phyloP scores from a whole-genome alignment of 2,113 vertebrate genomes.

The Pristiophorus japonicus region DNA sequence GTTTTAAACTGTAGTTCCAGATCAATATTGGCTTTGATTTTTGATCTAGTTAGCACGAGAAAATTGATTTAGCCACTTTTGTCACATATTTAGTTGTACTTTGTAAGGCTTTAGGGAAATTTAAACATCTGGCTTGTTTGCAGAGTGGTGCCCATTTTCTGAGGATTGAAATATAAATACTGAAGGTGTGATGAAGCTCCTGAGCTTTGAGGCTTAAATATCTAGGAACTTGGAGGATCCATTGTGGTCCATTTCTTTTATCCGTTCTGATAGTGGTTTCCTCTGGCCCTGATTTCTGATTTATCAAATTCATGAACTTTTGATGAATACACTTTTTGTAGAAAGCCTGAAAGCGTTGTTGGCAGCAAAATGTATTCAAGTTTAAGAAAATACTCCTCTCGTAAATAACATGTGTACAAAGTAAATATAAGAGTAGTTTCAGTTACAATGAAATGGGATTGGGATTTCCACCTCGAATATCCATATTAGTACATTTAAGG shows the following conservation, averaged over 20 bases:
- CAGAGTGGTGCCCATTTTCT: not conserved
- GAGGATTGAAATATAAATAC: not conserved
- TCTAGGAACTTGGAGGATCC: not conserved
- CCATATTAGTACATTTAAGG: too few relatives aligned
- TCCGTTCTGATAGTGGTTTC: not conserved
- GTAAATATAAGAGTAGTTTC: too few relatives aligned
- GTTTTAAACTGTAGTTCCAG: not conserved
- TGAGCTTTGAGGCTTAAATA: not conserved
- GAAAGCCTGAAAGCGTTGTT: not conserved
- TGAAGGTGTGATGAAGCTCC: not conserved
- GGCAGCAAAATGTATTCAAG: not conserved
- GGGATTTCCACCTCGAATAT: too few relatives aligned
- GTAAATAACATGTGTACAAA: too few relatives aligned
- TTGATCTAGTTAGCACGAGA: not conserved
- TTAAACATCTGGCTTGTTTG: not conserved
- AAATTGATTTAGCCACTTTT: not conserved
- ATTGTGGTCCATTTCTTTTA: not conserved
- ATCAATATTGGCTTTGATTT: not conserved
- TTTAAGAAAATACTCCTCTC: too few relatives aligned
- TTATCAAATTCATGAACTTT: not conserved
- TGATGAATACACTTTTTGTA: not conserved
- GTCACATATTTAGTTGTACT: not conserved
- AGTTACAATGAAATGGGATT: too few relatives aligned
- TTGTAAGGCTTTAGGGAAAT: not conserved
- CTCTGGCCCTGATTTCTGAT: not conserved